Evolutionary conservation across 2,888 invertebrate genomes (phyloP).

Genomic region (Volucella bombylans): DNA sequence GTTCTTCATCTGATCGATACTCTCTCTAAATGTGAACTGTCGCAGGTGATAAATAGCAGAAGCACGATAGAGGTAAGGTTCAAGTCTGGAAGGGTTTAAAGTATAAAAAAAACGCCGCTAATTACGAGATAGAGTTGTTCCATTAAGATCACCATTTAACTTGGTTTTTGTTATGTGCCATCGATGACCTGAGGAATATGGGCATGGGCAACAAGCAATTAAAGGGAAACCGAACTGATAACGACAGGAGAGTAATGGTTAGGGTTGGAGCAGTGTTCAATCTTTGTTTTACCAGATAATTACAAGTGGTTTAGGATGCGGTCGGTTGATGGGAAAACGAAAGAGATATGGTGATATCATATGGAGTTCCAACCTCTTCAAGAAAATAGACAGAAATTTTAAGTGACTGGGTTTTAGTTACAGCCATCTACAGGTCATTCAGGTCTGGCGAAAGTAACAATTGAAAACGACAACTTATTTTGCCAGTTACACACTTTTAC

Average conservation of each 20-base stretch:
- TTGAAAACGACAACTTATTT: too few relatives aligned
- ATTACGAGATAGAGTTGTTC: slow-evolving; percentile 59
- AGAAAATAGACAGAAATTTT: too few relatives aligned
- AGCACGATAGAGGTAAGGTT: slow-evolving; percentile 19
- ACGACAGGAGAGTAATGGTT: slow-evolving; percentile 41
- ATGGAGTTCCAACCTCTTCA: too few relatives aligned
- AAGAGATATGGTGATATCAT: too few relatives aligned
- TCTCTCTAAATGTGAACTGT: slow-evolving; percentile 50
- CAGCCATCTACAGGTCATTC: too few relatives aligned
- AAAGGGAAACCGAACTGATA: slow-evolving; percentile 31
- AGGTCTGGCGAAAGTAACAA: too few relatives aligned
- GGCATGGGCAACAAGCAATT: slow-evolving; percentile 40
- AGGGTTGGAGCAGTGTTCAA: slow-evolving; percentile 38
- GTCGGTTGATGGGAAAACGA: background rate
- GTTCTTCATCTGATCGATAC: slow-evolving; percentile 29
- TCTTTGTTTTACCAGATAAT: slow-evolving; percentile 50
- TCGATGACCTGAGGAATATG: slow-evolving; percentile 21
- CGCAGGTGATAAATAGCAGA: slow-evolving; percentile 63
- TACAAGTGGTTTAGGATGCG: background rate
- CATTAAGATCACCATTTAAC: slow-evolving; percentile 60
- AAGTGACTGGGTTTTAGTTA: too few relatives aligned
- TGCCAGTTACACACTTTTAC: too few relatives aligned
- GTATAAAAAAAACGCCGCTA: slow-evolving; percentile 52
- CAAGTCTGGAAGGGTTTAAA: slow-evolving; percentile 8
- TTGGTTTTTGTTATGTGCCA: background rate